These are phyloP conservation scores for Sycophaga agraensis DNA, from an alignment of 1,140 invertebrate species.

Conservation along the genomic window DNA sequence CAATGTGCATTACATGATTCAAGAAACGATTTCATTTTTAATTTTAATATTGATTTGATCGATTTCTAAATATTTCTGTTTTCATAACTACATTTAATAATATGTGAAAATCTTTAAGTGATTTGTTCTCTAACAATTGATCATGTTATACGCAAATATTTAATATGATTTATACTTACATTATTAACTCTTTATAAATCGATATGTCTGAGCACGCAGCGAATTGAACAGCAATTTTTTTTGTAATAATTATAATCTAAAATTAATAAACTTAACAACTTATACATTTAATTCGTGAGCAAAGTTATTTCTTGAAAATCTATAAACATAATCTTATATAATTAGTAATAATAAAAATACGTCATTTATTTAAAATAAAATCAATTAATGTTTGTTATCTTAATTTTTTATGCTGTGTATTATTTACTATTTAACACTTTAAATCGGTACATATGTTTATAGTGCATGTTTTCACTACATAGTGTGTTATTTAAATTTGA, in stretches of 20 bases:
- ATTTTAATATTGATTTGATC: not conserved
- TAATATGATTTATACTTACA: constrained; percentile 5
- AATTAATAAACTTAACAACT: not conserved
- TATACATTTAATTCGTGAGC: not conserved
- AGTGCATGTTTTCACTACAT: no score
- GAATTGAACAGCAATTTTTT: constrained; percentile 10
- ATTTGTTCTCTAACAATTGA: not conserved
- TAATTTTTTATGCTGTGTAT: not conserved
- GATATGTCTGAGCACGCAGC: constrained; percentile 11
- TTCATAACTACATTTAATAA: not conserved
- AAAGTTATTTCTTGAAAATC: constrained; percentile 1
- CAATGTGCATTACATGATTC: not conserved
- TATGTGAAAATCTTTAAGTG: not conserved
- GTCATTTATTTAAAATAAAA: not conserved
- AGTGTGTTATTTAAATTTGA: no score
- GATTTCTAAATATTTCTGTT: not conserved
- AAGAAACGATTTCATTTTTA: not conserved
- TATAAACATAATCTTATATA: not conserved
- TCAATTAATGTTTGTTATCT: not conserved
- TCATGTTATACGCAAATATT: not conserved
- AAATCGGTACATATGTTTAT: no score
- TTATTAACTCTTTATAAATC: constrained; percentile 1
- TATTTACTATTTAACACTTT: not conserved
- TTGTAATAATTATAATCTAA: no score
- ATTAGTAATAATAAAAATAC: not conserved